Evolutionary conservation across 2,113 vertebrate species (phyloP).

Genomic region (Vulpes lagopus): DNA sequence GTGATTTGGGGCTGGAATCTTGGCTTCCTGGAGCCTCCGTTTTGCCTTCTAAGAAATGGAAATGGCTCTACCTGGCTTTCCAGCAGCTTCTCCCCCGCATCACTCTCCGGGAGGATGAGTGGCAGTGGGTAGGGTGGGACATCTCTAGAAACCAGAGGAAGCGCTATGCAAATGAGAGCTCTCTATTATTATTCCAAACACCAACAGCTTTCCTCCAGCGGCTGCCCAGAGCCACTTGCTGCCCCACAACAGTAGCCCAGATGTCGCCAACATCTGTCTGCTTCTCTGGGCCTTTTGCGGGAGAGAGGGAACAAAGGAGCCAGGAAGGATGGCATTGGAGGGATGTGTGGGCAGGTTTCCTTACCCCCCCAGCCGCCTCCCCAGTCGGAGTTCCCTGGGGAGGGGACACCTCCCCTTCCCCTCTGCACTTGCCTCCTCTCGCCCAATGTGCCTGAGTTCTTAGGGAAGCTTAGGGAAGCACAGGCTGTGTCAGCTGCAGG

Average conservation of each 20-base stretch:
- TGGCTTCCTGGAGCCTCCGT: neutral
- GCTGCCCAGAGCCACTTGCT: constrained; percentile 55
- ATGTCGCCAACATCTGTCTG: constrained; percentile 79
- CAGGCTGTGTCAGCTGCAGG: too few relatives aligned
- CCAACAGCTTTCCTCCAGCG: constrained; percentile 43
- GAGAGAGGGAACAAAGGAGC: neutral
- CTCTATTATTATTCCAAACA: constrained; percentile 64
- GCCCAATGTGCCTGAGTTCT: rapidly evolving
- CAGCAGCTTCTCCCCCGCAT: neutral
- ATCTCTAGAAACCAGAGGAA: neutral
- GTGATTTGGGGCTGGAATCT: neutral
- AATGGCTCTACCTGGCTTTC: neutral
- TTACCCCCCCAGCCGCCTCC: neutral
- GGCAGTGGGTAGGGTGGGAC: neutral
- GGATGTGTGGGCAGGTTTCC: neutral
- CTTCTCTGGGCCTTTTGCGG: neutral
- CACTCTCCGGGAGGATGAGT: neutral
- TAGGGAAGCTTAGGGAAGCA: neutral
- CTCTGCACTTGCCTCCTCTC: neutral
- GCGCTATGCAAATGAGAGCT: constrained; percentile 47
- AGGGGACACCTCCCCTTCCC: neutral
- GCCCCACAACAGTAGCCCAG: constrained; percentile 59
- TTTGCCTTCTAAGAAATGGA: neutral
- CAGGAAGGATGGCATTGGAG: neutral
- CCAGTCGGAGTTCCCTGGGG: rapidly evolving